Base-by-base conservation (phyloP, 2,113 vertebrate species). In the Pachycephala philippinensis region DNA sequence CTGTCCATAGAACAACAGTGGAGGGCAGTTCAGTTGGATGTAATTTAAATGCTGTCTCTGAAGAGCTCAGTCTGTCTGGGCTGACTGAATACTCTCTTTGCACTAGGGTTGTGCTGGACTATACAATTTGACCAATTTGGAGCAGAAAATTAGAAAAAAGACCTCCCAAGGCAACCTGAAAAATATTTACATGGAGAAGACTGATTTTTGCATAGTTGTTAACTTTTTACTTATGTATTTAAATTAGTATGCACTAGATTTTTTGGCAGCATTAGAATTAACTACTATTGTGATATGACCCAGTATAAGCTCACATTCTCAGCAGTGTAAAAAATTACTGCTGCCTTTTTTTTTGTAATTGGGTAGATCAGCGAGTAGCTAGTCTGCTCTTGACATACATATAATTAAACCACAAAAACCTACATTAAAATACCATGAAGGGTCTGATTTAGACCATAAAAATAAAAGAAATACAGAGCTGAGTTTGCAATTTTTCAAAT, bases 391-490 rank as follows among this genome's bases (percentile, higher is more conserved):
- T 93, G 53, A 93, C 95, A 95, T 69, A n/a, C 28, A n/a, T 82
- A 72, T 77, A 96, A 96, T 97, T 92, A 97, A 97, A 96, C 95
- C 91, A 94, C 92, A 96, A 93, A 96, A 89, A 50, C 49, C 54
- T 96, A 68, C 35, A 52, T 93, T 96, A 84, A 90, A 92, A 93
- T 95, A 63, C 81, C 87, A 77, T 59, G 77, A 82, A 97, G 35
- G 37, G 61, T 93, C 74, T 92, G 91, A 96, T 94, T 95, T 80
- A 77, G 26, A 92, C 91, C 84, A 80, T 79, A 95, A 85, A 96
- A 94, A 40, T 80, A 45, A 95, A 76, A 95, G 81, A 87, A 95
- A 84, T 79, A 79, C 35, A 91, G 74, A 89, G 79, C 92, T 94
- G 94, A 95, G 70, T 86, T 96, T 95, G 96, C 95, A 97, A 92